Evolutionary conservation across 1,140 invertebrate species (phyloP).

Genomic region (Drosophila chauvacae): DNA sequence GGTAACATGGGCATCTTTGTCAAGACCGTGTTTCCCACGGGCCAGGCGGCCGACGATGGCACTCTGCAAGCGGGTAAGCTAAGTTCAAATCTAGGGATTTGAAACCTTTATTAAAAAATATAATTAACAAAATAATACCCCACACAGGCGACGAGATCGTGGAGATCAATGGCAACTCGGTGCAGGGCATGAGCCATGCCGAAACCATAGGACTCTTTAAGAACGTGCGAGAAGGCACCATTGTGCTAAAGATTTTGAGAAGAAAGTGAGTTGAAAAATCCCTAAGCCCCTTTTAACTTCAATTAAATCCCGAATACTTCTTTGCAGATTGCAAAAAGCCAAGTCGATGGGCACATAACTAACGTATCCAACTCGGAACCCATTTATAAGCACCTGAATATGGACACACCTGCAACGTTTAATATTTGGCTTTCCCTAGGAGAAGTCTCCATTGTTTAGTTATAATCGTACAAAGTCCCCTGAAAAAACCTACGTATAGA

Average conservation of each 20-base stretch:
- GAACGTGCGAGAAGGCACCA: slow-evolving; percentile 93
- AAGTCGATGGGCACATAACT: slow-evolving; percentile 80
- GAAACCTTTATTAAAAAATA: background rate
- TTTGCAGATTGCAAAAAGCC: slow-evolving; percentile 75
- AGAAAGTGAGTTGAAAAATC: slow-evolving; percentile 85
- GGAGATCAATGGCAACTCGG: slow-evolving; percentile 92
- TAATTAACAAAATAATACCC: background rate
- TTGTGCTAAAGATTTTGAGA: slow-evolving; percentile 92
- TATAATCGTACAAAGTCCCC: slow-evolving; percentile 61
- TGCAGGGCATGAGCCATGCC: slow-evolving; percentile 93
- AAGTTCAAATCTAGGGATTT: background rate
- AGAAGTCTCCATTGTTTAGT: slow-evolving; percentile 31
- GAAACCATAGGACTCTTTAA: slow-evolving; percentile 96
- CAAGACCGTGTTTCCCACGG: slow-evolving; percentile 94
- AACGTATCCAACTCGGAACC: slow-evolving; percentile 9
- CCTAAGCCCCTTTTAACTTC: too few species aligned
- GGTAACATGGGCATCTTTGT: slow-evolving; percentile 96
- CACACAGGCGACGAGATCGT: slow-evolving; percentile 95
- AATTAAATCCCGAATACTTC: background rate
- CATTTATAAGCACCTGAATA: slow-evolving; percentile 28
- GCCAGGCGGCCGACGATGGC: slow-evolving; percentile 93
- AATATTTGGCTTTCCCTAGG: slow-evolving; percentile 22
- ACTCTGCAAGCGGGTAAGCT: slow-evolving; percentile 92
- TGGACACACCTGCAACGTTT: slow-evolving; percentile 25
- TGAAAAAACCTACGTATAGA: slow-evolving; percentile 30